These are phyloP conservation scores for Rhadinocentrus ornatus DNA, from an alignment of 2,797 vertebrate genomes.

Conservation along the genomic window DNA sequence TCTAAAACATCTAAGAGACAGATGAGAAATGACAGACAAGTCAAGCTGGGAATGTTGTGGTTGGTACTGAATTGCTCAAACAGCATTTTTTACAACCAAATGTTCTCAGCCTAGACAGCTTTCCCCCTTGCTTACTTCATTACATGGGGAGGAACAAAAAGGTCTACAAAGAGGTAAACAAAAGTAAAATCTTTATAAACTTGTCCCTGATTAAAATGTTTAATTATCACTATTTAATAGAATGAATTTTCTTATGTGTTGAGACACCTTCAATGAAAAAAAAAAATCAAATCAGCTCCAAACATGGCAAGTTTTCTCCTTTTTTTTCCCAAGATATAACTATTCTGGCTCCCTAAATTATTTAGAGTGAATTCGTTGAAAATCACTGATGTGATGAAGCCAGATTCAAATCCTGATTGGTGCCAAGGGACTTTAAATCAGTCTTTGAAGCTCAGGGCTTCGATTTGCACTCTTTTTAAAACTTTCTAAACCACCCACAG, in stretches of 20 bases:
- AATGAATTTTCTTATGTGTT: not conserved
- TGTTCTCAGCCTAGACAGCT: not conserved
- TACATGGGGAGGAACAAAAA: not conserved
- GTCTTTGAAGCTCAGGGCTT: constrained; percentile 35
- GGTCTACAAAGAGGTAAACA: not conserved
- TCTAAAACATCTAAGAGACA: too few species aligned
- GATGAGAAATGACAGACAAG: too few species aligned
- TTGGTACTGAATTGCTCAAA: too few species aligned
- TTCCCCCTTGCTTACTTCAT: not conserved
- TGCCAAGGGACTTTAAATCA: constrained; percentile 20
- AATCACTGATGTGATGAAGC: constrained; percentile 24
- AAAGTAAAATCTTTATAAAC: not conserved
- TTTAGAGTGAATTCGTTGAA: constrained; percentile 2
- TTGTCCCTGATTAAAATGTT: not conserved
- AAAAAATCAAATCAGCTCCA: constrained; percentile 9
- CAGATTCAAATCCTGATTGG: constrained; percentile 39
- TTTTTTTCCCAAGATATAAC: not conserved
- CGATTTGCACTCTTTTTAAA: constrained; percentile 7
- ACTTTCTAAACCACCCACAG: constrained; percentile 10
- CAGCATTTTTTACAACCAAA: not conserved
- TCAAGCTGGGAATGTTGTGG: too few species aligned
- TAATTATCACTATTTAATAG: not conserved
- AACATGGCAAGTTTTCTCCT: not conserved
- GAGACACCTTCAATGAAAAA: constrained; percentile 8
- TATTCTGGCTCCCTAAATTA: constrained; percentile 28